Percentiles rank a stretch among this genome's conserved stretches.
Evolutionary conservation across 2,888 invertebrate genomes (phyloP).

Genomic region (Arge pagana): DNA sequence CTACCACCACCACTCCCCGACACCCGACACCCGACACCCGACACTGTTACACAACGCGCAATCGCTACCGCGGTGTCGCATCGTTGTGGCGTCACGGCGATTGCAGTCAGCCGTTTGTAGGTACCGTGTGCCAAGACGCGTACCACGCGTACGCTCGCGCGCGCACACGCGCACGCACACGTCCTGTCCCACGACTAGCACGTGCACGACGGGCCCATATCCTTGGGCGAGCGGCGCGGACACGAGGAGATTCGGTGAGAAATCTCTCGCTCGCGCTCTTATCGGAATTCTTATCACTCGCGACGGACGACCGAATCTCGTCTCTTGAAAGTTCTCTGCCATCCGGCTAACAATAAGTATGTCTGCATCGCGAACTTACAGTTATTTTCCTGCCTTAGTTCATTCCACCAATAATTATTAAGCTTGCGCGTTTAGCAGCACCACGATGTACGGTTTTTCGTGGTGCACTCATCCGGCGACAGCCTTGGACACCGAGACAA

Average conservation of each 20-base stretch:
- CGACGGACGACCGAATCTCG: too few relatives aligned
- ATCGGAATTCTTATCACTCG: too few relatives aligned
- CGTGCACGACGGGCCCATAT: neutral
- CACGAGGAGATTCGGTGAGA: neutral
- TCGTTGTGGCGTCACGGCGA: conserved; percentile 4
- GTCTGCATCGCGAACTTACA: too few relatives aligned
- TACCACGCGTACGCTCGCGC: neutral
- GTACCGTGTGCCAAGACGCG: neutral
- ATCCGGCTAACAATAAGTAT: too few relatives aligned
- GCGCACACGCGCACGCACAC: neutral
- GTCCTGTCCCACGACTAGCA: neutral
- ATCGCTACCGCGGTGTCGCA: neutral
- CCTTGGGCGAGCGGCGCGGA: neutral
- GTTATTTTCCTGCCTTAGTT: too few relatives aligned
- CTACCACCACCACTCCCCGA: neutral
- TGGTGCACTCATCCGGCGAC: too few relatives aligned
- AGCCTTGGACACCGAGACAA: too few relatives aligned
- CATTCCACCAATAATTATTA: too few relatives aligned
- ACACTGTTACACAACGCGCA: neutral
- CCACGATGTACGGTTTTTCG: too few relatives aligned
- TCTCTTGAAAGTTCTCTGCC: too few relatives aligned
- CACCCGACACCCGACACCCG: neutral
- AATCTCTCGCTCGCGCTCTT: too few relatives aligned
- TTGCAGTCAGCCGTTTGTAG: neutral
- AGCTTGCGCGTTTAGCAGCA: too few relatives aligned